Conservation (phyloP, 1,140 invertebrate species). For the Drosophila kohkoa region DNA sequence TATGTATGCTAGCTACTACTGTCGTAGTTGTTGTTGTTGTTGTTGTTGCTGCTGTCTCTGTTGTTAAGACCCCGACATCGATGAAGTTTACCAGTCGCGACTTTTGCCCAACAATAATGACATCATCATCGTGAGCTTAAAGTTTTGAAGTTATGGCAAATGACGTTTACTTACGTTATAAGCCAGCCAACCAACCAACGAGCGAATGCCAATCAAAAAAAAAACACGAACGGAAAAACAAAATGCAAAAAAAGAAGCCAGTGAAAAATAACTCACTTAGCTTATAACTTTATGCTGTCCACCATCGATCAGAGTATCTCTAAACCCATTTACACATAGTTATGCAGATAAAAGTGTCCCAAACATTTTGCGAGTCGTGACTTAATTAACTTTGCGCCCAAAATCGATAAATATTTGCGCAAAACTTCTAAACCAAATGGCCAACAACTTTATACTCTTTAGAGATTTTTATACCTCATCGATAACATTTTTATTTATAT, state of each 20-base stretch:
- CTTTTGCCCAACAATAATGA: constrained; percentile 68
- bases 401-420: constrained; percentile 64
- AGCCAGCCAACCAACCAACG: constrained; percentile 17
- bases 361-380: constrained; percentile 30
- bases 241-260: constrained; percentile 14
- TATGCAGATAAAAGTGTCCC: constrained; percentile 26
- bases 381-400: constrained; percentile 67
- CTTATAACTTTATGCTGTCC: constrained; percentile 19
- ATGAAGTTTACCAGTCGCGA: constrained; percentile 62
- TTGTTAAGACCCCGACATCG: constrained; percentile 36
- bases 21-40: constrained; percentile 5
- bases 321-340: constrained; percentile 43
- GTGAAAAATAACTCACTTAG: constrained; percentile 18
- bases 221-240: constrained; percentile 7
- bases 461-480: not conserved
- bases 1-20: constrained; percentile 19
- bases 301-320: constrained; percentile 12
- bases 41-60: constrained; percentile 9
- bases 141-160: constrained; percentile 78
- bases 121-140: constrained; percentile 80
- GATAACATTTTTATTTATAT: no score
- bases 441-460: not conserved
- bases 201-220: constrained; percentile 17
- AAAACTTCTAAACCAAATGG: constrained; percentile 44
- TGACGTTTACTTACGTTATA: constrained; percentile 58